Evolutionary conservation across 1,140 invertebrate species (phyloP).

Genomic region (Hirudo medicinalis): DNA sequence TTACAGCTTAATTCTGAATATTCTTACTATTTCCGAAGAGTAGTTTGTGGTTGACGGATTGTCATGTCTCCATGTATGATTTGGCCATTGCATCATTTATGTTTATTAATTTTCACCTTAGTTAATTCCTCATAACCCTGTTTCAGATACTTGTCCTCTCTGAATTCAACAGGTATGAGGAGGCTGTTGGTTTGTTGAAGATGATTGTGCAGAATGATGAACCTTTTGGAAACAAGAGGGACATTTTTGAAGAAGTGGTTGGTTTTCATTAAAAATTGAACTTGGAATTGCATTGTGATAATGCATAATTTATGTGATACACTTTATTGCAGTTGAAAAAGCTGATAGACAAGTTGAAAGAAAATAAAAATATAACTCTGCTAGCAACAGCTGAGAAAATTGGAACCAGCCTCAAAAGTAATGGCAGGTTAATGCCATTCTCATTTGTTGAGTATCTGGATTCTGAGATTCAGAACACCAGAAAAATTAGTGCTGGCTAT

Average conservation of each 20-base stretch:
- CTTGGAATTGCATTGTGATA: no score
- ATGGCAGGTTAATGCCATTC: no score
- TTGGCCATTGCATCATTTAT: no score
- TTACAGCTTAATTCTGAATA: no score
- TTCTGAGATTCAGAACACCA: neutral
- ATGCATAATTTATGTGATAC: neutral
- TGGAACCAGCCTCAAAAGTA: neutral
- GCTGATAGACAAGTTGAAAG: neutral
- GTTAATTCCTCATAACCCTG: neutral
- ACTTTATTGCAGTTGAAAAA: no score
- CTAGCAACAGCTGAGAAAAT: neutral
- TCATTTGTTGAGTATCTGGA: no score
- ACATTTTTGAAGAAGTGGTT: constrained; percentile 18
- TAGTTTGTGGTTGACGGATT: no score
- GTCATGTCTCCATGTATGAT: no score
- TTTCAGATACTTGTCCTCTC: constrained; percentile 13
- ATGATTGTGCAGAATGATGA: constrained; percentile 7
- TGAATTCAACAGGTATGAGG: constrained; percentile 2
- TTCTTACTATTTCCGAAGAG: no score
- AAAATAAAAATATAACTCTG: neutral
- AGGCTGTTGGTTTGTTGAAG: constrained; percentile 17
- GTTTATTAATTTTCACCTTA: no score
- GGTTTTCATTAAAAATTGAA: neutral
- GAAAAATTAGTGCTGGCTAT: neutral
- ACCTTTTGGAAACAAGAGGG: constrained; percentile 7